These are phyloP conservation scores for Drosophila ogumai DNA, from an alignment of 1,140 invertebrate genomes.

Conservation along the genomic window DNA sequence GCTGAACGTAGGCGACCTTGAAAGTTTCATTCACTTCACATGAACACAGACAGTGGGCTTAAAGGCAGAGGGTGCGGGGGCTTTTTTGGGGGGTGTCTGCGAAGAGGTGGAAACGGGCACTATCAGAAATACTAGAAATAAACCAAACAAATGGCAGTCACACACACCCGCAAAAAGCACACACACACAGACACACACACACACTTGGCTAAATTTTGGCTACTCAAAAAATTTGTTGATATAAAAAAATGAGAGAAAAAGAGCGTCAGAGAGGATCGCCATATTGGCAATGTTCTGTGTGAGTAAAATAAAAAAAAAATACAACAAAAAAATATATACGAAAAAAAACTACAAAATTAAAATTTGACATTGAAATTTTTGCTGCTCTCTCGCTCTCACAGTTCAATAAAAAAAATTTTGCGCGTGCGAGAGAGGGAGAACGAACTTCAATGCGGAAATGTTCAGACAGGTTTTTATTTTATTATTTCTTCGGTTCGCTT, in stretches of 20 bases:
- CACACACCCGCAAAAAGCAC: conserved; percentile 31
- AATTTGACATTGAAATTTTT: conserved; percentile 82
- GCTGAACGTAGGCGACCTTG: conserved; percentile 63
- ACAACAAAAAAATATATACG: not conserved
- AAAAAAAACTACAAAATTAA: conserved; percentile 73
- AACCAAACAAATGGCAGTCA: conserved; percentile 62
- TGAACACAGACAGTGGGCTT: conserved; percentile 25
- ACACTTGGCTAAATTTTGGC: conserved; percentile 57
- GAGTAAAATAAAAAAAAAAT: conserved; percentile 45
- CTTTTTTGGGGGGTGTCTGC: conserved; percentile 15
- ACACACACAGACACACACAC: not conserved
- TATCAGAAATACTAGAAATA: conserved; percentile 77
- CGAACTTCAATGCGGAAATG: conserved; percentile 73
- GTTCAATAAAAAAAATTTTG: conserved; percentile 69
- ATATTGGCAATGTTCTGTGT: conserved; percentile 76
- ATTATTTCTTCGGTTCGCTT: conserved; percentile 5
- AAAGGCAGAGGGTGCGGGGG: not conserved
- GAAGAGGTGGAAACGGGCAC: conserved; percentile 39
- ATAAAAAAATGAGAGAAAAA: conserved; percentile 1
- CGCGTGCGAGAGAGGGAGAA: conserved; percentile 56
- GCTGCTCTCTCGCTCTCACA: conserved; percentile 34
- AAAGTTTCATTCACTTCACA: conserved; percentile 82
- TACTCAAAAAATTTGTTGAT: conserved; percentile 46
- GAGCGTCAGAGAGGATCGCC: conserved; percentile 29
- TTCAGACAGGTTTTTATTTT: conserved; percentile 67